Evolutionary conservation across 1,140 invertebrate species (phyloP).

Genomic region (Brachionus asplanchnoidis): DNA sequence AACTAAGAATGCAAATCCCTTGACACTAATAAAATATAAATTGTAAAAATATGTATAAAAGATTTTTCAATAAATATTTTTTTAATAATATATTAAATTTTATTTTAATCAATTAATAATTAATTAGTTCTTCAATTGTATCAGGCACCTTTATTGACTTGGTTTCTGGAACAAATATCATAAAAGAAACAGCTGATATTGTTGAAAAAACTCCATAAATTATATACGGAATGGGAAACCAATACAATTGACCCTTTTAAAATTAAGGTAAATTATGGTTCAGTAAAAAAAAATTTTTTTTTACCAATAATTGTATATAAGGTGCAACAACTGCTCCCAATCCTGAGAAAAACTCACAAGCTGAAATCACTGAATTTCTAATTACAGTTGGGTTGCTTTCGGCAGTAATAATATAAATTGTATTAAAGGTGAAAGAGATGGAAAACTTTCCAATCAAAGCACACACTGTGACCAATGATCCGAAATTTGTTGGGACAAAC

Average conservation of each 20-base stretch:
- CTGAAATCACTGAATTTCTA: conserved; percentile 11
- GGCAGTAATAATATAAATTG: conserved; percentile 22
- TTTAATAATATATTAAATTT: neutral
- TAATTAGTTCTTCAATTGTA: conserved; percentile 44
- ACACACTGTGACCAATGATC: neutral
- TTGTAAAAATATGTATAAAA: too few relatives aligned
- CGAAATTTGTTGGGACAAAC: neutral
- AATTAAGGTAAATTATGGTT: neutral
- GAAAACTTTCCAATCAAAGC: conserved; percentile 35
- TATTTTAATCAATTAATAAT: conserved; percentile 15
- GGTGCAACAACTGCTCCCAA: neutral
- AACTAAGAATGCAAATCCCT: too few relatives aligned
- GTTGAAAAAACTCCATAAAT: conserved; percentile 45
- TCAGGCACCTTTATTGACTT: conserved; percentile 45
- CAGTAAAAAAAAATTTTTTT: neutral
- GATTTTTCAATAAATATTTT: too few relatives aligned
- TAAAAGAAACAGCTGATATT: conserved; percentile 41
- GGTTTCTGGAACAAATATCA: conserved; percentile 46
- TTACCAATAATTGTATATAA: neutral
- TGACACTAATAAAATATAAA: too few relatives aligned
- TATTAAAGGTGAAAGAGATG: conserved; percentile 16
- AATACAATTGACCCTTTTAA: conserved; percentile 29
- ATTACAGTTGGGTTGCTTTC: conserved; percentile 18
- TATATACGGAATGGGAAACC: conserved; percentile 42
- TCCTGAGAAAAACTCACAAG: neutral